Evolutionary conservation across 2,888 invertebrate species (phyloP), one percentile per base, ranked within the genome.

Genomic region (Megastigmus dorsalis): DNA sequence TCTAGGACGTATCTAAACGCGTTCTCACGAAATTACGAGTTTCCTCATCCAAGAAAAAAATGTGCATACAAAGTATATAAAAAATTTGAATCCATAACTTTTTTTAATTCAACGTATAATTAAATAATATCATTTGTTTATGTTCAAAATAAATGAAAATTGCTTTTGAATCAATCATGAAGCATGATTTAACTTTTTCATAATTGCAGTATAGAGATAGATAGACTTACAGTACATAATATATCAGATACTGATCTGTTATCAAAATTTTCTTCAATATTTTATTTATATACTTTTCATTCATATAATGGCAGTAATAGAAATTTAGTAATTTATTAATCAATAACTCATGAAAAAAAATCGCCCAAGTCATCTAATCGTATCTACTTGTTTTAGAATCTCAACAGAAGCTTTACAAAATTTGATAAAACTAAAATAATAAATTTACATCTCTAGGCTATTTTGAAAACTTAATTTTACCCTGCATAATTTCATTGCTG

Each of bases 1-100:
- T 79, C 79, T 79, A 80, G 74, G 75, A 81, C 78, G 78, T 82
- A 75, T 69, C 43, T 45, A 76, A 30, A 59, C 28, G 13, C 38
- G 18, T 55, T 77, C 65, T 52, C 60, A 69, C 60, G 69, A 55
- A 75, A 75, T 73, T 73, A 67, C 72, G 71, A 75, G 71, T 72
- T 71, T 60, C 48, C 45, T 65, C 20, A 65, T 55, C 38, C 10
- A 59, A 68, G n/a, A 60, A 45, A 50, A 33, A 38, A 41, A 52
- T 65, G 28, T 48, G 7, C 26, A 48, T 48, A 48, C 23, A 26
- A 54, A 70, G 7, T 33, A 20, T 9, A 26, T 1, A 41, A 38
- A 18, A 50, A 65, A 57, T 63, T 63, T 28, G 6, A 62, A 63
- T 62, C 45, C 9, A 38, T 30, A 55, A 36, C 9, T 30, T 55